Evolutionary conservation across 1,140 invertebrate genomes (phyloP).

Genomic region (Camponotus floridanus): DNA sequence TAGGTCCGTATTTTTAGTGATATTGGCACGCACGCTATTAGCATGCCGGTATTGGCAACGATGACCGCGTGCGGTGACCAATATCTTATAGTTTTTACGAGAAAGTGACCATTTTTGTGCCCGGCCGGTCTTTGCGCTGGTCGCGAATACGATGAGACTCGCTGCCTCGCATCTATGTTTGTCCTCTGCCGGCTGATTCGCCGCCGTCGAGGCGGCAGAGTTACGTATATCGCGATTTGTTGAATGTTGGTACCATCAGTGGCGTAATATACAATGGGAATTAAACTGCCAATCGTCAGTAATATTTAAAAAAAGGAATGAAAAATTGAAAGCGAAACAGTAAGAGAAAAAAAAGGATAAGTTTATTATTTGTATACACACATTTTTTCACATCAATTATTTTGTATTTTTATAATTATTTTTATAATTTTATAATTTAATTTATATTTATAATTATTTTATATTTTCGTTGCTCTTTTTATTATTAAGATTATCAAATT

Average conservation of each 20-base stretch:
- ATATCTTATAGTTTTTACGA: conserved; percentile 26
- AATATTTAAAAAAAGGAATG: not conserved
- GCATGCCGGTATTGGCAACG: conserved; percentile 29
- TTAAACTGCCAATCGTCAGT: conserved; percentile 16
- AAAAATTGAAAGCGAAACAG: too few relatives aligned
- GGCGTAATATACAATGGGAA: conserved; percentile 9
- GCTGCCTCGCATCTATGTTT: conserved; percentile 35
- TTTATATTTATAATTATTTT: too few relatives aligned
- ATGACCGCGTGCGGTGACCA: not conserved
- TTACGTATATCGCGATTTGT: conserved; percentile 44
- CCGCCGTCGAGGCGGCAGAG: conserved; percentile 1
- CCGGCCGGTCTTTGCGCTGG: not conserved
- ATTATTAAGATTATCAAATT: not conserved
- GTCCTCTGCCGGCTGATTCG: not conserved
- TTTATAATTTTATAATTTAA: too few relatives aligned
- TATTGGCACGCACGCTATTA: conserved; percentile 69
- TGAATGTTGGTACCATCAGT: conserved; percentile 4
- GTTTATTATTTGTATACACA: not conserved
- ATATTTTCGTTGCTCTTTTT: not conserved
- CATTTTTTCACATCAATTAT: not conserved
- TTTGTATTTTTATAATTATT: too few relatives aligned
- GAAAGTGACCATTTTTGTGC: not conserved
- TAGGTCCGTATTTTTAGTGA: conserved; percentile 74
- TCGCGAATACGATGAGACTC: conserved; percentile 1
- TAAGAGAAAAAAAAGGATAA: not conserved